Conservation (phyloP, 2,797 vertebrate genomes). For the Coilia nasus region DNA sequence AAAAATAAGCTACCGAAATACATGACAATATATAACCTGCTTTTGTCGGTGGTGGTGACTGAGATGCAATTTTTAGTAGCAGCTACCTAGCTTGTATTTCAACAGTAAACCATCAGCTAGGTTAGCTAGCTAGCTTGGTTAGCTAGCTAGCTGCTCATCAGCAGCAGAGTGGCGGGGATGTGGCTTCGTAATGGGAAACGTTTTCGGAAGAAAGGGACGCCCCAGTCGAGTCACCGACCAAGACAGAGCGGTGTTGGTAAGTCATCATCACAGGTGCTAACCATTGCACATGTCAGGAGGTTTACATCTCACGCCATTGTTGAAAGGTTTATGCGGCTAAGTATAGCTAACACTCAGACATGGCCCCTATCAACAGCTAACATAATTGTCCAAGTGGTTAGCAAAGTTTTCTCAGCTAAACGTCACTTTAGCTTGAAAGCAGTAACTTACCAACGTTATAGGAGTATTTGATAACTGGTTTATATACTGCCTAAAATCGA, state of each 20-base stretch:
- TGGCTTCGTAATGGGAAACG: constrained; percentile 85
- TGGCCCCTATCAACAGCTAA: background rate
- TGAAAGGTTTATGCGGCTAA: background rate
- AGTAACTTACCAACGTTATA: too few relatives aligned
- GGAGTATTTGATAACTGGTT: too few relatives aligned
- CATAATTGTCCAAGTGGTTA: background rate
- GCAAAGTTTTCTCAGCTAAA: background rate
- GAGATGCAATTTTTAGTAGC: background rate
- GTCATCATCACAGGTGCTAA: constrained; percentile 39
- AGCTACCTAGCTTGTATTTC: constrained; percentile 42
- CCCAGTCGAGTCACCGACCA: constrained; percentile 89
- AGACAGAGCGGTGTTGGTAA: constrained; percentile 88
- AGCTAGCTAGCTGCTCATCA: constrained; percentile 40
- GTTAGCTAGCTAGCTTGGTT: constrained; percentile 20
- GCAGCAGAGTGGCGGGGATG: constrained; percentile 65
- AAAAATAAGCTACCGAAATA: background rate
- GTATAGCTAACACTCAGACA: background rate
- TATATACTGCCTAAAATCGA: too few relatives aligned
- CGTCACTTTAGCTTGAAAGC: background rate
- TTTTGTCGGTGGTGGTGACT: background rate
- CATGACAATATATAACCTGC: background rate
- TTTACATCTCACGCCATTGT: background rate
- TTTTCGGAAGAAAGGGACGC: constrained; percentile 86
- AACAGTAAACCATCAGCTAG: constrained; percentile 35
- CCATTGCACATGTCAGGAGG: background rate